Evolutionary conservation across 2,113 vertebrate species (phyloP).

Genomic region (Danionella cerebrum): DNA sequence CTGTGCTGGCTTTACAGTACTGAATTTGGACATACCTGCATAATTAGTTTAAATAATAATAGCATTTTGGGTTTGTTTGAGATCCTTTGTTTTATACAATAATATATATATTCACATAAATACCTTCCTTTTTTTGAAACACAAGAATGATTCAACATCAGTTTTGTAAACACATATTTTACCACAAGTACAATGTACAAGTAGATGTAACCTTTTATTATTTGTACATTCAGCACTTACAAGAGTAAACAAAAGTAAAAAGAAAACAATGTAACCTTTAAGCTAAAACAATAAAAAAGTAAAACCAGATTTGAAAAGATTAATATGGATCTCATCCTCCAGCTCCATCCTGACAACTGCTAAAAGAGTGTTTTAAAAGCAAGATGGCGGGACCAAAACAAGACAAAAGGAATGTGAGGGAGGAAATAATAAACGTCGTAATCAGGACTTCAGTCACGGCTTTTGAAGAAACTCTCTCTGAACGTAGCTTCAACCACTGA

Average conservation of each 20-base stretch:
- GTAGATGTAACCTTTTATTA: slow-evolving; percentile 67
- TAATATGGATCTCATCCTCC: slow-evolving; percentile 46
- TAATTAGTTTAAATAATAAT: too few species aligned
- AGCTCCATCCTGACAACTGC: slow-evolving; percentile 36
- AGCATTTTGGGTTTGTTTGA: too few species aligned
- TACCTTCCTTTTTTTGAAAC: too few species aligned
- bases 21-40: too few species aligned
- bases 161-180: too few species aligned
- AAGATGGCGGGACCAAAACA: slow-evolving; percentile 16
- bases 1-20: too few species aligned
- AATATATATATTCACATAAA: too few species aligned
- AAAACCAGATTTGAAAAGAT: slow-evolving; percentile 54
- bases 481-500: background rate
- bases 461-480: background rate
- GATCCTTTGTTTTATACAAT: too few species aligned
- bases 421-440: background rate
- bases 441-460: background rate
- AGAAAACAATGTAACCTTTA: slow-evolving; percentile 50
- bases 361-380: slow-evolving; percentile 35
- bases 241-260: slow-evolving; percentile 62
- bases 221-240: slow-evolving; percentile 78
- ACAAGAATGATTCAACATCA: too few species aligned
- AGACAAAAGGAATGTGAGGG: slow-evolving; percentile 19
- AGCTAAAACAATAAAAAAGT: slow-evolving; percentile 52
- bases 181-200: too few species aligned